These are phyloP conservation scores for Dexiosoma caninum DNA, from an alignment of 2,888 invertebrate species.

Conservation along the genomic window DNA sequence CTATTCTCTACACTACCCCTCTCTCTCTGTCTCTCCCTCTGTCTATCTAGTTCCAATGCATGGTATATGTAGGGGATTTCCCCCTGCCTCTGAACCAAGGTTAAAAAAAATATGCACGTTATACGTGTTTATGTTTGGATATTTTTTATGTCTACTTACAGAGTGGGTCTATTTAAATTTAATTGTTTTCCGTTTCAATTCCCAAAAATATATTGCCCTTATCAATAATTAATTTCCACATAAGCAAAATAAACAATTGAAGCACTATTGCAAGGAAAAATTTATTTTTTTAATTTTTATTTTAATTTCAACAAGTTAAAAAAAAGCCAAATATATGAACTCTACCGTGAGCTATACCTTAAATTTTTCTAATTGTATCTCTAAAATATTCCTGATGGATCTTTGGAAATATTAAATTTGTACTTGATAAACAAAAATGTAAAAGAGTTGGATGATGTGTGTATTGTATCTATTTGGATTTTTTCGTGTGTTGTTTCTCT, in stretches of 20 bases:
- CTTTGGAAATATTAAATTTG: slow-evolving; percentile 42
- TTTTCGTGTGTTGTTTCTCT: slow-evolving; percentile 30
- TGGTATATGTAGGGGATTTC: no score
- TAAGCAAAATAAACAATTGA: slow-evolving; percentile 15
- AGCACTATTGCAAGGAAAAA: background rate
- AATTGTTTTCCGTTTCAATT: background rate
- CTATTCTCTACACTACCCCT: no score
- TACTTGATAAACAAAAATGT: slow-evolving; percentile 9
- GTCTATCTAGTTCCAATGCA: no score
- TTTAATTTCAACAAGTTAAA: slow-evolving; percentile 10
- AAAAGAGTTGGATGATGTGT: slow-evolving; percentile 32
- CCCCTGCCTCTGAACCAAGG: no score
- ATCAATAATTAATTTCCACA: slow-evolving; percentile 42
- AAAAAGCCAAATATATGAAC: slow-evolving; percentile 41
- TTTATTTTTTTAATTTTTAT: background rate
- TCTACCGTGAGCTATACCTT: background rate
- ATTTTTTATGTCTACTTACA: no score
- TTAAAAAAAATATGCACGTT: no score
- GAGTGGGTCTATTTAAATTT: background rate
- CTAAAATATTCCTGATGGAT: background rate
- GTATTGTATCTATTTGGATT: background rate
- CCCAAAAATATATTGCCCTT: slow-evolving; percentile 41
- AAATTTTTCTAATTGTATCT: no score
- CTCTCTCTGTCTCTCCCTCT: no score
- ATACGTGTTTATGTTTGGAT: background rate